These are phyloP conservation scores for Hirtodrosophila histrioides DNA, from an alignment of 2,888 invertebrate species.

Conservation along the genomic window DNA sequence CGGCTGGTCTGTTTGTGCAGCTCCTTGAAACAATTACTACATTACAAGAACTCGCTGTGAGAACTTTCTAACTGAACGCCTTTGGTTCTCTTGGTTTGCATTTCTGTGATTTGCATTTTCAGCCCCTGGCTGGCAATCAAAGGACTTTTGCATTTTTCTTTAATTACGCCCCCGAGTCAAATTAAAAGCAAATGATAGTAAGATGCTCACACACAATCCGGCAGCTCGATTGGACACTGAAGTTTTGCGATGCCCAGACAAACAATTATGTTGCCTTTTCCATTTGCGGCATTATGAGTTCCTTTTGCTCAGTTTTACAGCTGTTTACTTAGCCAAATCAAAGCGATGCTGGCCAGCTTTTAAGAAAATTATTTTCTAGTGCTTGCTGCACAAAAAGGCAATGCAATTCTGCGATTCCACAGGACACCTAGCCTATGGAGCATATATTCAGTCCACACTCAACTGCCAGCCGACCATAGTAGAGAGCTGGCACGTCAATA, in stretches of 20 bases:
- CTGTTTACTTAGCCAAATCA: slow-evolving; percentile 75
- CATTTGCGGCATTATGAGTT: slow-evolving; percentile 48
- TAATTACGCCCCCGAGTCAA: slow-evolving; percentile 75
- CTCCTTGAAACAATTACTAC: slow-evolving; percentile 64
- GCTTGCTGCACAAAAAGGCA: too few species aligned
- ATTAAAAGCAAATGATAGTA: slow-evolving; percentile 75
- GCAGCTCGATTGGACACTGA: neutral
- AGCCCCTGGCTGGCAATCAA: slow-evolving; percentile 61
- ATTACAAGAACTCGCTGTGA: slow-evolving; percentile 33
- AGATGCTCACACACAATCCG: slow-evolving; percentile 24
- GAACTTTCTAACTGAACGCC: slow-evolving; percentile 1
- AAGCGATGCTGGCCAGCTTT: slow-evolving; percentile 58
- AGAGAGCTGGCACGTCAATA: too few species aligned
- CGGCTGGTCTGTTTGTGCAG: slow-evolving; percentile 24
- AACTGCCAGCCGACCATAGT: too few species aligned
- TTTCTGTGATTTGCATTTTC: slow-evolving; percentile 62
- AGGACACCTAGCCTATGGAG: too few species aligned
- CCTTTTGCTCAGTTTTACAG: slow-evolving; percentile 29
- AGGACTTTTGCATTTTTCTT: slow-evolving; percentile 74
- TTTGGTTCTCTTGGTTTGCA: slow-evolving; percentile 29
- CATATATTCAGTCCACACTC: too few species aligned
- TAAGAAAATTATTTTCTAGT: slow-evolving; percentile 69
- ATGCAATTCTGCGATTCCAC: too few species aligned
- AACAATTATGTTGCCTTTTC: slow-evolving; percentile 29
- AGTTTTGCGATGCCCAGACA: slow-evolving; percentile 17